These are phyloP conservation scores for Tympanuchus pallidicinctus DNA, from an alignment of 2,113 vertebrate genomes.

Conservation along the genomic window DNA sequence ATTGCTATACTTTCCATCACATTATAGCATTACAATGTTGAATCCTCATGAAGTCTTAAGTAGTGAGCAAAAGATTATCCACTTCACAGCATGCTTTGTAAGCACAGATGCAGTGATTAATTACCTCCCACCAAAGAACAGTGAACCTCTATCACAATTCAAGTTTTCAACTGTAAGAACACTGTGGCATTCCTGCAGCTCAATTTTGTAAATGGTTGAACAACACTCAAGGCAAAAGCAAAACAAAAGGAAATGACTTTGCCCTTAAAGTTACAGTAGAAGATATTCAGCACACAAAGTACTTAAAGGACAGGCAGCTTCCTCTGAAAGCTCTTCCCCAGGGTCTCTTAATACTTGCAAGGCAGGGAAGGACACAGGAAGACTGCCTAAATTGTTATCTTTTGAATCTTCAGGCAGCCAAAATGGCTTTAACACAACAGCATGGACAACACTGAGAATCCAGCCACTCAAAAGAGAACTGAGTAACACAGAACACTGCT, in stretches of 20 bases:
- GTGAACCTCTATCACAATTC: neutral
- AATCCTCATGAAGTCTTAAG: neutral
- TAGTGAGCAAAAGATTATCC: accelerated
- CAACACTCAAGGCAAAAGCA: neutral
- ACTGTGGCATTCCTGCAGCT: neutral
- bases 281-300: neutral
- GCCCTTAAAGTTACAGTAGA: neutral
- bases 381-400: neutral
- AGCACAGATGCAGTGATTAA: too few relatives aligned
- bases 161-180: neutral
- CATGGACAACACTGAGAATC: neutral
- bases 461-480: neutral
- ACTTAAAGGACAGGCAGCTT: neutral
- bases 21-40: too few relatives aligned
- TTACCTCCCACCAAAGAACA: neutral
- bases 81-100: neutral
- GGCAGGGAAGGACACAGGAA: neutral
- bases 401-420: neutral
- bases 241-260: neutral
- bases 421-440: neutral
- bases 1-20: too few relatives aligned
- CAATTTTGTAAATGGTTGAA: accelerated
- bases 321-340: neutral
- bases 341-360: neutral
- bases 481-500: neutral